Evolutionary conservation across 2,888 invertebrate genomes (phyloP).

Genomic region (Isotomurus palustris): DNA sequence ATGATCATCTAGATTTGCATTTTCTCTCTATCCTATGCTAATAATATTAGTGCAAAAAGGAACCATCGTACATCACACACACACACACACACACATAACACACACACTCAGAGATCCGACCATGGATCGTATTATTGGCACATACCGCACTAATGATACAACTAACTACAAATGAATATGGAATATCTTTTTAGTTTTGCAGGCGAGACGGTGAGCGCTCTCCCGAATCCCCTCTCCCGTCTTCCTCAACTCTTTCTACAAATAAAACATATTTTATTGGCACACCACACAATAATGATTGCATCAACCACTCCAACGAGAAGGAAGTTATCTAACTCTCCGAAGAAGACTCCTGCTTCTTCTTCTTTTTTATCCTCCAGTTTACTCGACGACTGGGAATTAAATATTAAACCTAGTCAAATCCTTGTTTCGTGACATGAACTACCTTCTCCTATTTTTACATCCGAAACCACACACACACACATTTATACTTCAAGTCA

Average conservation of each 20-base stretch:
- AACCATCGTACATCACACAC: not conserved
- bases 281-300: too few relatives aligned
- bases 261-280: constrained; percentile 4
- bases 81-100: not conserved
- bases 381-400: too few relatives aligned
- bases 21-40: constrained; percentile 3
- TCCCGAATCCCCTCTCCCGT: not conserved
- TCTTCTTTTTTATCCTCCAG: too few relatives aligned
- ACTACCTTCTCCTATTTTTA: too few relatives aligned
- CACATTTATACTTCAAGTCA: too few relatives aligned
- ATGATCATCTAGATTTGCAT: constrained; percentile 14
- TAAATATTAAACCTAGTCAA: too few relatives aligned
- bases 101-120: not conserved
- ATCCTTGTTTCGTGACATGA: too few relatives aligned
- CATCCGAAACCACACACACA: too few relatives aligned
- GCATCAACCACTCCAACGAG: too few relatives aligned
- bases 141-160: not conserved
- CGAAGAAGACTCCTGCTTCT: too few relatives aligned
- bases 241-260: not conserved
- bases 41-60: constrained; percentile 7
- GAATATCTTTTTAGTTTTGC: not conserved
- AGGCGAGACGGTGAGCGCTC: too few relatives aligned
- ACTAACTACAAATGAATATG: not conserved
- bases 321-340: too few relatives aligned
- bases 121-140: not conserved